Evolutionary conservation across 64 coral and sea anemone species (phyloP).

Genomic region (Porites lutea): DNA sequence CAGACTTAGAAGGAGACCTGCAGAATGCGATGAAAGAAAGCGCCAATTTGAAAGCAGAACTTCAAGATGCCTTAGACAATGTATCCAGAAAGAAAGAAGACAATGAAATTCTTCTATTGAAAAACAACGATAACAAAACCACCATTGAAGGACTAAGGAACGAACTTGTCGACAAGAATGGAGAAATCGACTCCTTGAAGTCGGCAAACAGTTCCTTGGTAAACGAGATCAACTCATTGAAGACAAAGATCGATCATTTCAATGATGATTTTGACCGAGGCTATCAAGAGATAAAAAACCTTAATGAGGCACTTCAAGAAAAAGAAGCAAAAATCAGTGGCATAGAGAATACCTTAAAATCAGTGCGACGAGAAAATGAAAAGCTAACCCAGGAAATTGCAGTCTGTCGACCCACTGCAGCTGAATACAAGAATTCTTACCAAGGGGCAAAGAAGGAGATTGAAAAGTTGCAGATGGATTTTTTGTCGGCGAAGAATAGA

Average conservation of each 20-base stretch:
- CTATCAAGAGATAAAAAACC: slow-evolving; percentile 68
- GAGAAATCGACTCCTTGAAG: slow-evolving; percentile 79
- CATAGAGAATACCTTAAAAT: slow-evolving; percentile 77
- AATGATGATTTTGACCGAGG: slow-evolving; percentile 85
- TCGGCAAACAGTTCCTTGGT: slow-evolving; percentile 71
- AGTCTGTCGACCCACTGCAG: slow-evolving; percentile 57
- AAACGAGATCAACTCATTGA: slow-evolving; percentile 86
- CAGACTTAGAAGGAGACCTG: slow-evolving; percentile 79
- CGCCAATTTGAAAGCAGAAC: slow-evolving; percentile 73
- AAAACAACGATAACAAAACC: slow-evolving; percentile 73
- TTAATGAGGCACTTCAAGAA: slow-evolving; percentile 73
- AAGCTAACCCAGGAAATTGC: slow-evolving; percentile 84
- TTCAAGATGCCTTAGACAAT: slow-evolving; percentile 83
- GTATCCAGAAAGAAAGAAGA: slow-evolving; percentile 80
- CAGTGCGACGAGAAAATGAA: slow-evolving; percentile 79
- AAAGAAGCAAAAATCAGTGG: slow-evolving; percentile 76
- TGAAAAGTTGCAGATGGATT: slow-evolving; percentile 82
- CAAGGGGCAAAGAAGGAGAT: slow-evolving; percentile 81
- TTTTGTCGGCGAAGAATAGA: slow-evolving; percentile 79
- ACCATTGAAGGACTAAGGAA: slow-evolving; percentile 79
- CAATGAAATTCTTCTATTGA: slow-evolving; percentile 63
- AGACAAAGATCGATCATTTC: slow-evolving; percentile 70
- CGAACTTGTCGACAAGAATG: slow-evolving; percentile 74
- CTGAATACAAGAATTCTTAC: slow-evolving; percentile 75
- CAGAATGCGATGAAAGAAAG: slow-evolving; percentile 86